Base-by-base conservation (phyloP, 2,797 vertebrate species). In the Tympanoctomys barrerae region DNA sequence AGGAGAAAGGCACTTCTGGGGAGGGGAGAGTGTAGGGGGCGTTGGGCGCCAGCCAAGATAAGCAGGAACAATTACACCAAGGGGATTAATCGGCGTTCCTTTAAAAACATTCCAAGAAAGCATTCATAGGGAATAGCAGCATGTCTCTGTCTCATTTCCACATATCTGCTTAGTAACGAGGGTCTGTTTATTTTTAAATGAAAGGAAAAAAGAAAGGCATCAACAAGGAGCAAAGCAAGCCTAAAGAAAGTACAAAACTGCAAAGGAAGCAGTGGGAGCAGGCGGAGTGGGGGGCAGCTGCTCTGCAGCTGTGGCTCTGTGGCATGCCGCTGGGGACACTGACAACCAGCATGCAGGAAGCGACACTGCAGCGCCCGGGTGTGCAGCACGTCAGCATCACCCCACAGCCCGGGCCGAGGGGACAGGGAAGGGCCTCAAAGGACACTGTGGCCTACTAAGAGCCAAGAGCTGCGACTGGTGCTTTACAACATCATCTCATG, bases 1-100 rank as follows among this genome's bases (percentile, higher is more conserved):
- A 59, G 77, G 59, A 91, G 39, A 84, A 71, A n/a, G 70, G 79
- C 87, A 68, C 82, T 73, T 93, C 94, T 28, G 78, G 85, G 93
- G 68, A 61, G n/a, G 59, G 78, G 14, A 52, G 2, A 0, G 33
- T 8, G 22, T 6, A 8, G 46, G 7, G 42, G 14, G 71, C 66
- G 39, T 31, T 68, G 1, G 1, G 39, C 90, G 61, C 62, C 64
- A 89, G 90, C 75, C 68, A 77, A 49, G 57, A 64, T 3, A 33
- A 54, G 19, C 28, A 28, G 61, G 57, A 80, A 22, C 46, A n/a
- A 14, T 75, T 1, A 28, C 0, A 42, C 16, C 5, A 5, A 26
- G 82, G 46, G 42, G 79, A 64, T 1, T 54, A 7, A 21, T 4
- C 7, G 42, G 80, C 8, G 26, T 31, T 62, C 59, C 77, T 81